Evolutionary conservation across 2,113 vertebrate species (phyloP).

Genomic region (Onychostoma macrolepis): DNA sequence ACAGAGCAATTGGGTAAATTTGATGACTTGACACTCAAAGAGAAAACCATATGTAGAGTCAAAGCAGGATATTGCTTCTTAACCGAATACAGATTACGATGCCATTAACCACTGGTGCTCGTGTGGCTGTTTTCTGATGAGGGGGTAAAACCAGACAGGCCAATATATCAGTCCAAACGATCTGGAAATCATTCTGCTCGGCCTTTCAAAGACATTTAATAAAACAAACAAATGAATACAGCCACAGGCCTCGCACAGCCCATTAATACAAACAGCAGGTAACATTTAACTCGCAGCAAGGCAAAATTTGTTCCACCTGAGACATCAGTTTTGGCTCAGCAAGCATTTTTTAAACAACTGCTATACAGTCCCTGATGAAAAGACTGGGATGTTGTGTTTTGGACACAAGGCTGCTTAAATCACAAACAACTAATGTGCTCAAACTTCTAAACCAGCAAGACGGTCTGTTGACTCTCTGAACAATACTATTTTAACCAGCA

Average conservation of each 20-base stretch:
- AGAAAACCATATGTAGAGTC: constrained; percentile 35
- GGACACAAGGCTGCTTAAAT: neutral
- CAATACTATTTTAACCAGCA: neutral
- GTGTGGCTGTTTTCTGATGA: constrained; percentile 13
- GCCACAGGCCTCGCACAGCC: neutral
- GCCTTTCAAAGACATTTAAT: constrained; percentile 41
- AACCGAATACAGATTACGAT: constrained; percentile 31
- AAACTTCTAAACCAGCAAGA: neutral
- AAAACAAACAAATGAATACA: constrained; percentile 43
- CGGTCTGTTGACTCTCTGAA: neutral
- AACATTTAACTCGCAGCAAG: constrained; percentile 1
- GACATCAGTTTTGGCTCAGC: neutral
- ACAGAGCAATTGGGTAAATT: constrained; percentile 19
- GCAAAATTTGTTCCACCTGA: neutral
- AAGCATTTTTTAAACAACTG: neutral
- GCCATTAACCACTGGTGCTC: constrained; percentile 12
- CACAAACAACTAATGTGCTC: neutral
- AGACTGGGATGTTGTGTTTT: neutral
- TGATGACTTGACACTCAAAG: constrained; percentile 31
- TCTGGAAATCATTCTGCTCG: constrained; percentile 1
- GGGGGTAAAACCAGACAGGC: constrained; percentile 5
- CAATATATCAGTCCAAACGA: constrained; percentile 30
- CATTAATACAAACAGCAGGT: constrained; percentile 29
- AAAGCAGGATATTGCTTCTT: constrained; percentile 23
- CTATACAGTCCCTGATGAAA: neutral